Percentiles rank a stretch among this genome's conserved stretches.
These are phyloP conservation scores for Drosophila diplacantha DNA, from an alignment of 2,888 invertebrate genomes.

Conservation along the genomic window DNA sequence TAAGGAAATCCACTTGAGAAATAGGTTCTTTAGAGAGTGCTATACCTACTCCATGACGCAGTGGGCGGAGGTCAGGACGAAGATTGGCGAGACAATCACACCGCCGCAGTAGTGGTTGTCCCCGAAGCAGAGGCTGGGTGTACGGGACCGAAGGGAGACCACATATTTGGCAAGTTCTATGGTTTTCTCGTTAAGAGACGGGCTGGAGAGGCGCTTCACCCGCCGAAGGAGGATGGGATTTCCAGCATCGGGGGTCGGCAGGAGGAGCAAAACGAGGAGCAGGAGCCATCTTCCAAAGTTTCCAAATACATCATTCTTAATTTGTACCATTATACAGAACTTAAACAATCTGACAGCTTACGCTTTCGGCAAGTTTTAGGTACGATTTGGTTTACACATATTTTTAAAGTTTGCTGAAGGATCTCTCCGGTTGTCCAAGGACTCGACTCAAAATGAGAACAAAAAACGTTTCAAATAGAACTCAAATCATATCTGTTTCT, in stretches of 20 bases:
- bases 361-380: neutral
- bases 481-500: too few species aligned
- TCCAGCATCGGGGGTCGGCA: neutral
- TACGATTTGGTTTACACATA: neutral
- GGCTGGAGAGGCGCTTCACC: conserved; percentile 42
- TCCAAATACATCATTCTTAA: neutral
- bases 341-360: conserved; percentile 8
- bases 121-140: conserved; percentile 45
- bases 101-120: conserved; percentile 61
- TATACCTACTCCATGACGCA: conserved; percentile 56
- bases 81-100: conserved; percentile 34
- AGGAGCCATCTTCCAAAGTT: conserved; percentile 1
- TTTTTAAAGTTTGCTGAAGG: too few species aligned
- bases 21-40: neutral
- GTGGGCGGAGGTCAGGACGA: conserved; percentile 51
- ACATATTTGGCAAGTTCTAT: conserved; percentile 32
- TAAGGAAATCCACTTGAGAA: too few species aligned
- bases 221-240: conserved; percentile 20
- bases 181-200: neutral
- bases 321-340: neutral
- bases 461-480: too few species aligned
- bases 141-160: conserved; percentile 55
- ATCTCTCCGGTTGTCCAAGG: too few species aligned
- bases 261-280: neutral
- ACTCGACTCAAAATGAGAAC: too few species aligned